Percentiles rank a stretch among this genome's conserved stretches.
Conservation (phyloP, 2,113 vertebrate species). For the Gopherus evgoodei region DNA sequence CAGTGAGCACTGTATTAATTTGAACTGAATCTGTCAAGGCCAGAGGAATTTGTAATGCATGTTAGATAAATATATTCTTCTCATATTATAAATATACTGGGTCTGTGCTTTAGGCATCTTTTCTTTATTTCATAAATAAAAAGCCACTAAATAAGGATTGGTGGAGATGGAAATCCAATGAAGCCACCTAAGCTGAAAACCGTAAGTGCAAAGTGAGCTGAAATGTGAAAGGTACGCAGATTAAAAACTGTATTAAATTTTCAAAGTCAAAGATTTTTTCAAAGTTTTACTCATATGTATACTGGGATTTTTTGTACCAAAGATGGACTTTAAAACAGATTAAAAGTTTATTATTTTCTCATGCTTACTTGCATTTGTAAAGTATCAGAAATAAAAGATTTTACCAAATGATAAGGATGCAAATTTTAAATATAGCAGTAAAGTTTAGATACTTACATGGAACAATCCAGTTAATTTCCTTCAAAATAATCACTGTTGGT, state of each 20-base stretch:
- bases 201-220: background rate
- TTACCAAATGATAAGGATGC: background rate
- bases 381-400: background rate
- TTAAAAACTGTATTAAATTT: background rate
- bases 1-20: background rate
- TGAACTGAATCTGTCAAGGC: constrained; percentile 17
- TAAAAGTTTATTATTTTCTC: background rate
- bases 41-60: background rate
- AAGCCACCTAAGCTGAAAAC: background rate
- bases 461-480: background rate
- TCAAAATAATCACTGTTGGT: background rate
- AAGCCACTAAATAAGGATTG: background rate
- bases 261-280: background rate
- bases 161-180: background rate
- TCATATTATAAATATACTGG: background rate
- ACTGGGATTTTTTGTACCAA: background rate
- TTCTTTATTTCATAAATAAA: background rate
- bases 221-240: background rate
- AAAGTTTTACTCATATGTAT: background rate
- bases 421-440: background rate
- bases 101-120: background rate
- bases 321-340: background rate
- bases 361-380: background rate
- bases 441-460: background rate
- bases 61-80: constrained; percentile 21